Evolutionary conservation across 2,888 invertebrate genomes (phyloP), one percentile per base, ranked within the genome.

Genomic region (Rugalucina vietnamica): DNA sequence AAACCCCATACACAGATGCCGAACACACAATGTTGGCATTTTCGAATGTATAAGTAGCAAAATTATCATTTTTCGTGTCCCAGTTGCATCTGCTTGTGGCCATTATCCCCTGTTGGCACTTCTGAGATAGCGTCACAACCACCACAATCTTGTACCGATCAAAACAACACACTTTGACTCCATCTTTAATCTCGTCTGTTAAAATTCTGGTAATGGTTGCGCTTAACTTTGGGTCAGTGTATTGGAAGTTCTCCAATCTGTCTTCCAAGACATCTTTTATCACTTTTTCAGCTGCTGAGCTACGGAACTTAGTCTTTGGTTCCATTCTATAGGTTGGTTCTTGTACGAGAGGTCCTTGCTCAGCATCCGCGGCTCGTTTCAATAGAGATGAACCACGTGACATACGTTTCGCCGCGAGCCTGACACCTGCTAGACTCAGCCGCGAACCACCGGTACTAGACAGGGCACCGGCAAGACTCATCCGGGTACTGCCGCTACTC

Each of bases 311-410:
- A 27, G 81, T 82, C 21, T 79, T 72, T n/a, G 93, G 92, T 80
- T 92, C 92, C 91, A 93, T 90, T 4, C 90, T 87, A 79, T 92
- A 93, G 0, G 92, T 89, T 1, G 92, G 92, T 73, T 92, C 92
- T 73, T 87, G 88, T 37, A 87, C 85, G 34, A 79, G 85, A 5
- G 80, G 29, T 8, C 57, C 60, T 54, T 81, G 86, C 0, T 74
- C 80, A 0, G 89, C 82, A 80, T 29, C 82, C 76, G 24, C 82
- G 81, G 21, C 76, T 72, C 12, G 85, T 49, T 69, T 85, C 83
- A 18, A 83, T 81, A 5, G 90, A 87, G 34, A 92, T n/a, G n/a
- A n/a, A n/a, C n/a, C 80, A 43, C 89, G 82, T 81, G 91, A 91
- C 24, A 91, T 91, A 32, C 91, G 84, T 14, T 88, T 82, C 82